Conservation (phyloP, 2,113 vertebrate genomes). For the Brachyhypopomus occidentalis region DNA sequence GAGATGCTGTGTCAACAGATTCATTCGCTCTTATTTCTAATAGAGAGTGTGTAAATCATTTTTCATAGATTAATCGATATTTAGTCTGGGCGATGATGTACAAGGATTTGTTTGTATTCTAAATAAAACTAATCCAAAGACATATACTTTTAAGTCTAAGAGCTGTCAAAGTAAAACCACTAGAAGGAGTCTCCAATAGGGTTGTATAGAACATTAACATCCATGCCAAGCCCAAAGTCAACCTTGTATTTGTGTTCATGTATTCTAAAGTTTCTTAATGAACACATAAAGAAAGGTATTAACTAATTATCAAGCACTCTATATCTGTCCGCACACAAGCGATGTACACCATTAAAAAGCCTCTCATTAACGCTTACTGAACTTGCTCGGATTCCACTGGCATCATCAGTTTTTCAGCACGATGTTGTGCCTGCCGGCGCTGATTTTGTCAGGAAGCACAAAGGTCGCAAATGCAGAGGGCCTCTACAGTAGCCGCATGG, state of each 20-base stretch:
- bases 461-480: slow-evolving; percentile 2
- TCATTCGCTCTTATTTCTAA: slow-evolving; percentile 20
- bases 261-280: too few relatives aligned
- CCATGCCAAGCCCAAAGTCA: too few relatives aligned
- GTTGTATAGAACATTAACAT: too few relatives aligned
- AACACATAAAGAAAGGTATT: too few relatives aligned
- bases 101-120: too few relatives aligned
- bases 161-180: too few relatives aligned
- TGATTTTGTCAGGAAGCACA: not conserved
- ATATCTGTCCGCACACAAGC: too few relatives aligned
- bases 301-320: too few relatives aligned
- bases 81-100: slow-evolving; percentile 12
- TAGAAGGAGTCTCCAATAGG: too few relatives aligned
- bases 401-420: not conserved
- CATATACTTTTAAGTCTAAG: not conserved
- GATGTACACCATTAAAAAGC: too few relatives aligned
- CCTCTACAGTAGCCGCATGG: slow-evolving; percentile 38
- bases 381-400: not conserved
- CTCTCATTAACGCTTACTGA: not conserved
- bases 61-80: slow-evolving; percentile 15
- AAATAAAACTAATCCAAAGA: not conserved
- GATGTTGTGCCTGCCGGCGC: not conserved
- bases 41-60: slow-evolving; percentile 25
- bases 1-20: slow-evolving; percentile 26
- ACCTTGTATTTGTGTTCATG: too few relatives aligned